These are phyloP conservation scores for Zosterops hypoxanthus DNA, from an alignment of 2,113 vertebrate species.

Conservation along the genomic window DNA sequence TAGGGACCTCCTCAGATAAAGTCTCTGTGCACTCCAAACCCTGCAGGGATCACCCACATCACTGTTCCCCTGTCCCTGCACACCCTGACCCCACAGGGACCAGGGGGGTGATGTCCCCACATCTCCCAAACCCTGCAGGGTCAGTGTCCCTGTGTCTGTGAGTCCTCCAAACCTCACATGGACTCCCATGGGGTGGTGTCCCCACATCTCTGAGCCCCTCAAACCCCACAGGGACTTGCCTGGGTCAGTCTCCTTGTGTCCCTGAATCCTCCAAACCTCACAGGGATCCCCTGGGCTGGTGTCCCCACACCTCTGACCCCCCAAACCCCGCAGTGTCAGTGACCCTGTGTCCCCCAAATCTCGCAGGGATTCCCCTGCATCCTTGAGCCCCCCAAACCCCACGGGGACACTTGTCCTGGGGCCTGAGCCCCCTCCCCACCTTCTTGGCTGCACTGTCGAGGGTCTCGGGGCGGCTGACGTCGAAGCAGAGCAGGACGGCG, in stretches of 20 bases:
- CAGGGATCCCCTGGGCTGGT: fast-evolving
- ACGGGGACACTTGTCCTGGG: fast-evolving
- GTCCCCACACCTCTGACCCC: too few relatives aligned
- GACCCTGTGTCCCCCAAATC: background rate
- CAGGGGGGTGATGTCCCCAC: background rate
- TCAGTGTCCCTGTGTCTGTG: too few relatives aligned
- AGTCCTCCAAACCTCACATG: too few relatives aligned
- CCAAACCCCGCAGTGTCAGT: background rate
- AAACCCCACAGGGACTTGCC: too few relatives aligned
- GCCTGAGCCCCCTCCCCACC: slow-evolving; percentile 61
- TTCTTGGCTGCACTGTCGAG: slow-evolving; percentile 90
- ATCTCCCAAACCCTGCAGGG: background rate
- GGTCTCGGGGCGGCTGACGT: slow-evolving; percentile 90
- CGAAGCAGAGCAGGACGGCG: slow-evolving; percentile 91
- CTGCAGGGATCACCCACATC: too few relatives aligned
- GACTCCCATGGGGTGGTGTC: too few relatives aligned
- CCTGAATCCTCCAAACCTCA: background rate
- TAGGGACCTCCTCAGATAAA: background rate
- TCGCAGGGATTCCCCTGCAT: background rate
- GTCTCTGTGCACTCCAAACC: background rate
- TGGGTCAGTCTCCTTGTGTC: fast-evolving
- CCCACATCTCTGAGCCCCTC: too few relatives aligned
- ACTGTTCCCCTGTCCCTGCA: too few relatives aligned
- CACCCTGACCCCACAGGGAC: background rate
- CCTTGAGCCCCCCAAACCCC: background rate